Percentiles rank a stretch among this genome's conserved stretches.
These are phyloP conservation scores for Corythaeola cristata DNA, from an alignment of 2,113 vertebrate genomes.

Conservation along the genomic window DNA sequence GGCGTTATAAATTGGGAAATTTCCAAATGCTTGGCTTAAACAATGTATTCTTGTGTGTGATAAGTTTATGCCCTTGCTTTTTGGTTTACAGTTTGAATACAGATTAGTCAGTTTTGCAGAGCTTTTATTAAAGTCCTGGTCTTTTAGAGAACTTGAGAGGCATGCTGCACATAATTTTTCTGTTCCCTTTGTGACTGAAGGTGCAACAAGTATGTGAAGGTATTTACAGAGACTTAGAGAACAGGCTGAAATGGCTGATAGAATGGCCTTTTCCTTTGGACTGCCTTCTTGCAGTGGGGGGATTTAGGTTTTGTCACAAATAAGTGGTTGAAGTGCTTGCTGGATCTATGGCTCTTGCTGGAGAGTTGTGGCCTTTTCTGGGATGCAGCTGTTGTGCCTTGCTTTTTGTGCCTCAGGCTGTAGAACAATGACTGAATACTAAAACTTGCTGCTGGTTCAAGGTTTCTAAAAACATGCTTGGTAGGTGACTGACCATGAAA, in stretches of 20 bases:
- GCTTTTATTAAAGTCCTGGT: neutral
- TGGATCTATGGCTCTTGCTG: neutral
- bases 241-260: neutral
- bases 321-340: neutral
- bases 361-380: neutral
- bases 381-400: neutral
- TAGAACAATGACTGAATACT: too few relatives aligned
- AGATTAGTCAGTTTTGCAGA: neutral
- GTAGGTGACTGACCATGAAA: neutral
- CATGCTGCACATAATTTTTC: neutral
- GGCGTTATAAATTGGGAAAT: neutral
- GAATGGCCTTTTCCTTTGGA: neutral
- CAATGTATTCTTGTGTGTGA: neutral
- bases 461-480: neutral
- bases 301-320: neutral
- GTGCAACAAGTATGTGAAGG: neutral
- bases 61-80: neutral
- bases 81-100: neutral
- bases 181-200: neutral
- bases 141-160: neutral
- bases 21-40: neutral
- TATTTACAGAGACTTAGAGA: too few relatives aligned
- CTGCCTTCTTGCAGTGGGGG: neutral
- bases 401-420: neutral
- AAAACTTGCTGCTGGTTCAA: neutral